Conservation (phyloP, 2,888 invertebrate species). For the Erebia aethiops region DNA sequence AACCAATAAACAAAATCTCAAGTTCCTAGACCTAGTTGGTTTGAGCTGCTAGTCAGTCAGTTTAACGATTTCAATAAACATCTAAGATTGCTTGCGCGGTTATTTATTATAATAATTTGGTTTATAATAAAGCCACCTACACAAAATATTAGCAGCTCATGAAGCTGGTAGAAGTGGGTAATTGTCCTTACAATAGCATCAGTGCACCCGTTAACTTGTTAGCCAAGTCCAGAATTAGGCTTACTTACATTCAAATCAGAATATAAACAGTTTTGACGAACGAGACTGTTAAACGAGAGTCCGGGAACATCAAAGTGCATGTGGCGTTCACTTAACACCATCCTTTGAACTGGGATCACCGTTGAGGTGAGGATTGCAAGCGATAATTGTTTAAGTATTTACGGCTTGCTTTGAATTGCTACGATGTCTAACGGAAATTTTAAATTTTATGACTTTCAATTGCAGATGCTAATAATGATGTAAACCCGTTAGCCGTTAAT, state of each 20-base stretch:
- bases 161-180: not conserved
- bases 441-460: constrained; percentile 24
- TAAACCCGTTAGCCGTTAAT: constrained; percentile 1
- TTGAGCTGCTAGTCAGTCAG: too few relatives aligned
- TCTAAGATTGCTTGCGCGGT: too few relatives aligned
- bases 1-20: too few relatives aligned
- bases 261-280: constrained; percentile 32
- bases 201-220: constrained; percentile 11
- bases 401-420: constrained; percentile 29
- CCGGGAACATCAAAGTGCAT: constrained; percentile 48
- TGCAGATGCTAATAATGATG: constrained; percentile 4
- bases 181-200: not conserved
- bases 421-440: constrained; percentile 31
- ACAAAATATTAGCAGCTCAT: too few relatives aligned
- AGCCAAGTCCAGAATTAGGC: constrained; percentile 26
- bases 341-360: constrained; percentile 38
- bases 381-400: constrained; percentile 37
- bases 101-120: too few relatives aligned
- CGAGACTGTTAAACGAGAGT: constrained; percentile 27
- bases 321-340: constrained; percentile 40
- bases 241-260: constrained; percentile 22
- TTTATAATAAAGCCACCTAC: too few relatives aligned
- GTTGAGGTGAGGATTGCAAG: constrained; percentile 26
- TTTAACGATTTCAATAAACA: too few relatives aligned
- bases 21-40: too few relatives aligned